Conservation (phyloP, 2,797 vertebrate species). For the Oryzias dopingdopingensis region DNA sequence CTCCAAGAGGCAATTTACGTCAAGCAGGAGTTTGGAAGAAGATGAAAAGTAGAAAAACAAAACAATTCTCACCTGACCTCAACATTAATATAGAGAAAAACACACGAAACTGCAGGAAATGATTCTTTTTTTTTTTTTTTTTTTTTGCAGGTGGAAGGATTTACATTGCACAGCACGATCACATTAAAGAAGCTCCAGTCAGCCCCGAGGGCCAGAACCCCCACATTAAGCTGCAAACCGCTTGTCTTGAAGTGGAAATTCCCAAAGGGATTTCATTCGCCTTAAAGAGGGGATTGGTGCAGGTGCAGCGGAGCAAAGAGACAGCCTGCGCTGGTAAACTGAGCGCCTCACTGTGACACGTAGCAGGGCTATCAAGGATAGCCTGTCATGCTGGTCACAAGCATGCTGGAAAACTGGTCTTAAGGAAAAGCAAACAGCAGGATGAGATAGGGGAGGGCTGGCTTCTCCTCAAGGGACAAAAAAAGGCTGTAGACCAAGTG, state of each 20-base stretch:
- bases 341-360: conserved; percentile 11
- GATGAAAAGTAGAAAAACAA: conserved; percentile 61
- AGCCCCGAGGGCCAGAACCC: conserved; percentile 47
- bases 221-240: conserved; percentile 50
- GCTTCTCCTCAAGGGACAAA: conserved; percentile 36
- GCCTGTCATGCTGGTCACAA: conserved; percentile 24
- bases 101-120: conserved; percentile 5
- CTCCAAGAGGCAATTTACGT: conserved; percentile 48
- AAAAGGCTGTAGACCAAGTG: conserved; percentile 23
- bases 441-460: conserved; percentile 20
- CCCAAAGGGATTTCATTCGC: conserved; percentile 35
- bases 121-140: neutral
- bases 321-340: conserved; percentile 14
- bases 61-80: conserved; percentile 44
- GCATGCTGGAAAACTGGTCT: conserved; percentile 26
- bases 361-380: conserved; percentile 21
- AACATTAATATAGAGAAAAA: conserved; percentile 37
- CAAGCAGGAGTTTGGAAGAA: conserved; percentile 58
- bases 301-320: conserved; percentile 18
- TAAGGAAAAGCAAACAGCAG: conserved; percentile 29
- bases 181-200: conserved; percentile 34
- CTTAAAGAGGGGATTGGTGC: conserved; percentile 21
- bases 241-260: conserved; percentile 45
- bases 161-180: conserved; percentile 33
- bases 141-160: conserved; percentile 55